phyloP scores from a whole-genome alignment of 2,888 invertebrate species.

The Melanchra persicariae region DNA sequence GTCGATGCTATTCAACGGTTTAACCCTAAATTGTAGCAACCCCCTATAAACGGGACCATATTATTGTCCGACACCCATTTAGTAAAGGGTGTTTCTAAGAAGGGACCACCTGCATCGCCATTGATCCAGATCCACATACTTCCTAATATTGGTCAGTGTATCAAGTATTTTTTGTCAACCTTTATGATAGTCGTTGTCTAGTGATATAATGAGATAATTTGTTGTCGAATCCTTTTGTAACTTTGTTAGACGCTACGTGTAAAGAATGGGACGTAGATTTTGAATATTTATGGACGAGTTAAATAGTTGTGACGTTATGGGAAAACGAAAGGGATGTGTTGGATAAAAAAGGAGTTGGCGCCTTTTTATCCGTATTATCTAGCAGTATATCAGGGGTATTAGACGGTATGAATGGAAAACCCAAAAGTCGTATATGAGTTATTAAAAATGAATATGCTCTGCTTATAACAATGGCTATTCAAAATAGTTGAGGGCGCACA shows the following conservation, averaged over 20 bases:
- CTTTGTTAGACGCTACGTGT: slow-evolving; percentile 63
- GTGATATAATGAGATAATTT: slow-evolving; percentile 83
- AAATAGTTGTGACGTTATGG: slow-evolving; percentile 33
- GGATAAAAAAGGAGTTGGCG: slow-evolving; percentile 47
- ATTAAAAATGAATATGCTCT: not conserved
- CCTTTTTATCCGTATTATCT: slow-evolving; percentile 35
- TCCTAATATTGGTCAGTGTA: slow-evolving; percentile 78
- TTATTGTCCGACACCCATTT: slow-evolving; percentile 77
- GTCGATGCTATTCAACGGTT: slow-evolving; percentile 79
- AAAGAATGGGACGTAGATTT: slow-evolving; percentile 55
- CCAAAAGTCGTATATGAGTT: not conserved
- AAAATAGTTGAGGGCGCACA: not conserved
- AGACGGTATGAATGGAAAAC: slow-evolving; percentile 2
- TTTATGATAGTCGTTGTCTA: slow-evolving; percentile 73
- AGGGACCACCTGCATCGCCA: slow-evolving; percentile 86
- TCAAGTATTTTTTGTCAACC: slow-evolving; percentile 68
- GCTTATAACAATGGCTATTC: slow-evolving; percentile 14
- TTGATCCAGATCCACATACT: slow-evolving; percentile 81
- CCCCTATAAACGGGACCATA: slow-evolving; percentile 76
- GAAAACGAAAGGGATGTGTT: slow-evolving; percentile 17
- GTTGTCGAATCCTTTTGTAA: slow-evolving; percentile 77
- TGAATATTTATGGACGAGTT: slow-evolving; percentile 54
- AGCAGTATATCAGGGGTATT: slow-evolving; percentile 8
- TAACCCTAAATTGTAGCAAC: slow-evolving; percentile 81
- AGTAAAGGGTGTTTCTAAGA: slow-evolving; percentile 85